Conservation (phyloP, 1,140 invertebrate species). For the Halyomorpha halys region DNA sequence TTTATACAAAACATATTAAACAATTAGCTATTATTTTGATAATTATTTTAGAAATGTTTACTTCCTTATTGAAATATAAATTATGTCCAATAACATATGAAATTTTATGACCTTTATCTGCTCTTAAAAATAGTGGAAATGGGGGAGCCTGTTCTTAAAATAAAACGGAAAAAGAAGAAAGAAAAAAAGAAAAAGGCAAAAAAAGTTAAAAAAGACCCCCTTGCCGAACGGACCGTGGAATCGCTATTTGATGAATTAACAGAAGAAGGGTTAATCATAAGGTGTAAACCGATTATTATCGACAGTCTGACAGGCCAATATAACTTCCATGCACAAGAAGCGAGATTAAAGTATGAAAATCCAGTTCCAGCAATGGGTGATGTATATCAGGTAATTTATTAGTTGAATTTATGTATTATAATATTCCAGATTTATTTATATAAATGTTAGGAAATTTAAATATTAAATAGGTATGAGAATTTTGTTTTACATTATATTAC, state of each 20-base stretch:
- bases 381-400: not conserved
- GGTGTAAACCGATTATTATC: not conserved
- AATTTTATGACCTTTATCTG: too few species aligned
- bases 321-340: not conserved
- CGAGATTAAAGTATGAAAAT: not conserved
- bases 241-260: not conserved
- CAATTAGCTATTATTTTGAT: too few species aligned
- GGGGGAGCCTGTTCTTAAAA: not conserved
- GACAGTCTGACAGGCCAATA: not conserved
- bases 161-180: constrained; percentile 36
- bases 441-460: too few species aligned
- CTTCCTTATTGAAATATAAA: too few species aligned
- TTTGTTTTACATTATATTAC: too few species aligned
- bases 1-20: too few species aligned
- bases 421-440: too few species aligned
- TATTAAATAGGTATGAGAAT: too few species aligned
- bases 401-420: too few species aligned
- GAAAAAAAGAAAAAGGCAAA: constrained; percentile 38
- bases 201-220: constrained; percentile 45
- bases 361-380: not conserved
- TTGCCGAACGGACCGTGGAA: constrained; percentile 35
- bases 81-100: too few species aligned
- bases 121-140: too few species aligned
- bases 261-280: not conserved
- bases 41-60: too few species aligned